These are phyloP conservation scores for Notarius lentiginosus DNA, from an alignment of 2,113 vertebrate genomes.

Conservation along the genomic window DNA sequence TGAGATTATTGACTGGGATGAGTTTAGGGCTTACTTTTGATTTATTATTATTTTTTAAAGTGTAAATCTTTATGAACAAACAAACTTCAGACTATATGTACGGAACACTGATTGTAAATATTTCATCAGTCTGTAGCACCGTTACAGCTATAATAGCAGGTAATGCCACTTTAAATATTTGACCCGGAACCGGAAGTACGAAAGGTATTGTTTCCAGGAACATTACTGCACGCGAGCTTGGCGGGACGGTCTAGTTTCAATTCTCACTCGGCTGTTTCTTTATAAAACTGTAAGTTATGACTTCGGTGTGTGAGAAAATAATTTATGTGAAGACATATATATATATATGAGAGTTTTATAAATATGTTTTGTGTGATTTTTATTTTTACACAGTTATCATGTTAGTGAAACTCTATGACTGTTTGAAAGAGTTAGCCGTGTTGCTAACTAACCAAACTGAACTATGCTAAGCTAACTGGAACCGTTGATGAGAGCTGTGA, in stretches of 20 bases:
- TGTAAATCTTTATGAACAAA: background rate
- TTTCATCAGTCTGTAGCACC: background rate
- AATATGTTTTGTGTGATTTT: background rate
- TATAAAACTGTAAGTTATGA: slow-evolving; percentile 3
- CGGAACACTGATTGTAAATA: background rate
- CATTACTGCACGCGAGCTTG: slow-evolving; percentile 7
- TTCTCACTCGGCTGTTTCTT: background rate
- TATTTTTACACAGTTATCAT: background rate
- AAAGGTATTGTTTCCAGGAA: background rate
- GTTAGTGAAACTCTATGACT: background rate
- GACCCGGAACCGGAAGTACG: slow-evolving; percentile 13
- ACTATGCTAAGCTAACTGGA: background rate
- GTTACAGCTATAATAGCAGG: background rate
- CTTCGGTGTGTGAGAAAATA: background rate
- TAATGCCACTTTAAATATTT: background rate
- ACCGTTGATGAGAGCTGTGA: background rate
- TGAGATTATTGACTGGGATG: background rate
- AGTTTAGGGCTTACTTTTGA: no score
- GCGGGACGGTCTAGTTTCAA: slow-evolving; percentile 20
- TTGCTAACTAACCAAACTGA: background rate
- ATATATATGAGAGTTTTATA: no score
- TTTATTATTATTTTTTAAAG: background rate
- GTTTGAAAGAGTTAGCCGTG: background rate
- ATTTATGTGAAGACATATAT: no score
- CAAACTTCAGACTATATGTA: background rate